phyloP scores from a whole-genome alignment of 2,113 vertebrate genomes.

The Leucoraja erinaceus region DNA sequence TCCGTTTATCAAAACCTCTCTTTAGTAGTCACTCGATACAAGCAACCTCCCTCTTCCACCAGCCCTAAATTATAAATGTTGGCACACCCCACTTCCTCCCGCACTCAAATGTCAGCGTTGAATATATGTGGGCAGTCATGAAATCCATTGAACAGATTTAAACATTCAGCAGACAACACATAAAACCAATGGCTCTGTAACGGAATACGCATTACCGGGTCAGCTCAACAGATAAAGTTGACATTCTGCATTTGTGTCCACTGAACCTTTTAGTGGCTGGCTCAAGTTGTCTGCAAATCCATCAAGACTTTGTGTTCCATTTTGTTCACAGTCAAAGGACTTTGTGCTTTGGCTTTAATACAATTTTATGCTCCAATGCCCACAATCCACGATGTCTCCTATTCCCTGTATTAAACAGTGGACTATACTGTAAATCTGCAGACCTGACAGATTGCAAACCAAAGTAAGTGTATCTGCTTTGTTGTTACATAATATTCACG shows the following conservation, averaged over 20 bases:
- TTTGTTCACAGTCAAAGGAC: background rate
- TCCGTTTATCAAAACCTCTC: background rate
- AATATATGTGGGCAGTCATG: background rate
- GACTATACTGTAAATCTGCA: background rate
- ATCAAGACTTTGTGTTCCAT: background rate
- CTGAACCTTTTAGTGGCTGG: background rate
- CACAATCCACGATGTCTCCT: background rate
- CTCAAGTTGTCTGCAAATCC: background rate
- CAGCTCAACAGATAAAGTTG: background rate
- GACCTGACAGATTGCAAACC: background rate
- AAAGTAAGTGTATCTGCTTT: too few relatives aligned
- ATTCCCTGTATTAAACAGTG: background rate
- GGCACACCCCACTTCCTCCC: background rate
- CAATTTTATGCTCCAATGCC: background rate
- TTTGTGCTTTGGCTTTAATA: background rate
- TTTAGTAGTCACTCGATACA: background rate
- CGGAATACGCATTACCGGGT: background rate
- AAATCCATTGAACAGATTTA: constrained; percentile 16
- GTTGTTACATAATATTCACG: too few relatives aligned
- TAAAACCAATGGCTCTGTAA: background rate
- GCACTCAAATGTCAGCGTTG: background rate
- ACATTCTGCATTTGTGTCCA: too few relatives aligned
- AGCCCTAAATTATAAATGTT: background rate
- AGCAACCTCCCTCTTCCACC: background rate
- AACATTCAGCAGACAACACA: background rate